phyloP scores from a whole-genome alignment of 2,113 vertebrate species.

The Tautogolabrus adspersus region DNA sequence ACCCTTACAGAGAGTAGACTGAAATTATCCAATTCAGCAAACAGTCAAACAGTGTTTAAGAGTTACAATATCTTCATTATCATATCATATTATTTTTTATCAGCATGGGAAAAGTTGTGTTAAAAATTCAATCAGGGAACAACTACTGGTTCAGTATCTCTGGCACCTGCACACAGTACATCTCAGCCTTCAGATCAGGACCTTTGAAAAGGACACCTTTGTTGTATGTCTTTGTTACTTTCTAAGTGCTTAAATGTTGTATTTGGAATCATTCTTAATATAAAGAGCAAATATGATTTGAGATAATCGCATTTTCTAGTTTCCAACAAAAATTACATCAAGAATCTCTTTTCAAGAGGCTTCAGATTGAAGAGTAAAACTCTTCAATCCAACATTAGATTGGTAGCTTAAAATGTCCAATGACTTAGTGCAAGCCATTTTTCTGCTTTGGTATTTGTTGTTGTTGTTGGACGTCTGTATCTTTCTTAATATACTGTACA shows the following conservation, averaged over 20 bases:
- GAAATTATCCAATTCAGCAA: slow-evolving; percentile 46
- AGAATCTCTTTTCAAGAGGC: slow-evolving; percentile 68
- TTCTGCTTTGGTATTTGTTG: slow-evolving; percentile 79
- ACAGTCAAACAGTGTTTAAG: slow-evolving; percentile 44
- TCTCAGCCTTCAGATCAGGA: slow-evolving; percentile 37
- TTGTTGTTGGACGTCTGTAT: slow-evolving; percentile 67
- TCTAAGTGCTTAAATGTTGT: slow-evolving; percentile 44
- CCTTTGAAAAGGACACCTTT: slow-evolving; percentile 13
- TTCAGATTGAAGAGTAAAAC: slow-evolving; percentile 57
- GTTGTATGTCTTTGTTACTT: slow-evolving; percentile 41
- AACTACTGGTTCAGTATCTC: slow-evolving; percentile 10
- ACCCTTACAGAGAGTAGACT: slow-evolving; percentile 32
- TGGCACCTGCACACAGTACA: slow-evolving; percentile 39
- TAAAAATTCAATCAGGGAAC: slow-evolving; percentile 5
- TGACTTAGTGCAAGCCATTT: slow-evolving; percentile 59
- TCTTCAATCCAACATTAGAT: slow-evolving; percentile 61
- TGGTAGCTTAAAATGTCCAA: slow-evolving; percentile 72
- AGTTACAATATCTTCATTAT: slow-evolving; percentile 18
- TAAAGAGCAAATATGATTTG: slow-evolving; percentile 40
- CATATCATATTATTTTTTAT: slow-evolving; percentile 21
- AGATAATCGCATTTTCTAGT: slow-evolving; percentile 22
- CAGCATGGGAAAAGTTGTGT: slow-evolving; percentile 17
- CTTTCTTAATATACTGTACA: slow-evolving; percentile 66
- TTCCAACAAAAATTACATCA: slow-evolving; percentile 34
- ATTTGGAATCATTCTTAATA: slow-evolving; percentile 58